Conservation (phyloP, 2,797 vertebrate genomes). For the Coregonus suidteri region DNA sequence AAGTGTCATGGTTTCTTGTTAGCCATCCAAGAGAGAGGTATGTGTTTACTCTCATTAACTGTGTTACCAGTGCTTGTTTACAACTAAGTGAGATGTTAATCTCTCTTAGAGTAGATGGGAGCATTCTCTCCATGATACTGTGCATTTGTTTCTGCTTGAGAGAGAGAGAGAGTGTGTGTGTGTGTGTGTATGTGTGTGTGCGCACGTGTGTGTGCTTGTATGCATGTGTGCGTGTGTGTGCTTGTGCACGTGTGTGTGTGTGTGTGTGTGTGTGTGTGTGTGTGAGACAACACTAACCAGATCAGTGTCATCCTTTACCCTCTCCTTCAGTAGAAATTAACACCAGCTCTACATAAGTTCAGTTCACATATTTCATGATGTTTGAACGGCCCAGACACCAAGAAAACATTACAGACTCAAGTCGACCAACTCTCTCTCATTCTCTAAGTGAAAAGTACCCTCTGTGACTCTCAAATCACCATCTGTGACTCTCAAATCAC, state of each 20-base stretch:
- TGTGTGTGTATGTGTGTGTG: neutral
- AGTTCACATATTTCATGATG: constrained; percentile 13
- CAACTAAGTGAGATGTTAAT: neutral
- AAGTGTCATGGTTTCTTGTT: neutral
- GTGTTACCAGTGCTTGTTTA: constrained; percentile 23
- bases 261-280: neutral
- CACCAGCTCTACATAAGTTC: neutral
- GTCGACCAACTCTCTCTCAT: neutral
- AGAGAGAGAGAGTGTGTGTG: neutral
- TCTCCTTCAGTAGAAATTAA: neutral
- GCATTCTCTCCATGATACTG: neutral
- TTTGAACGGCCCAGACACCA: constrained; percentile 16
- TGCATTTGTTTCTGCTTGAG: neutral
- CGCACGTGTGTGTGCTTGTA: too few species aligned
- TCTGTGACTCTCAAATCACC: neutral
- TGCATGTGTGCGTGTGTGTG: too few species aligned
- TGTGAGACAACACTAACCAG: neutral
- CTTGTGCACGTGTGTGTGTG: neutral
- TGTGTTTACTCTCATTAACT: neutral
- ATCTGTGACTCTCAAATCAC: too few species aligned
- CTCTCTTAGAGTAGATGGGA: neutral
- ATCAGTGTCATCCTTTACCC: neutral
- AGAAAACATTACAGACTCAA: constrained; percentile 16
- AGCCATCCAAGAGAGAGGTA: neutral
- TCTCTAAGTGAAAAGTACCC: neutral